Evolutionary conservation across 1,140 invertebrate genomes (phyloP).

Genomic region (Macrocentrus cingulum): DNA sequence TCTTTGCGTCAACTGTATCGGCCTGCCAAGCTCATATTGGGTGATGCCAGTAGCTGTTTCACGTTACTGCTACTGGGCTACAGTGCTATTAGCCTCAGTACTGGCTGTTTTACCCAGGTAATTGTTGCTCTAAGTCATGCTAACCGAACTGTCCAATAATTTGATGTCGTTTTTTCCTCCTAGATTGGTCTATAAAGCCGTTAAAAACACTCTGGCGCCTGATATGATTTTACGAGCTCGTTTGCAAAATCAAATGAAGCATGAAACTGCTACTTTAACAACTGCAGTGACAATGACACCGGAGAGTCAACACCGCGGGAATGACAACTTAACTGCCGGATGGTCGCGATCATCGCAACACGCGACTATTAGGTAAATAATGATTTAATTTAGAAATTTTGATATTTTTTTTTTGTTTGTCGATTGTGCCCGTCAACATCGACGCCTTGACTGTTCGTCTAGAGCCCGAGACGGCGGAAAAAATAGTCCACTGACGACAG

Average conservation of each 20-base stretch:
- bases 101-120: conserved; percentile 85
- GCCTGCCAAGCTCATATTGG: conserved; percentile 81
- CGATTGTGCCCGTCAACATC: too few relatives aligned
- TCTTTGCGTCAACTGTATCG: conserved; percentile 75
- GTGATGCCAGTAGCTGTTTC: conserved; percentile 79
- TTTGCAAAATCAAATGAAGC: conserved; percentile 16
- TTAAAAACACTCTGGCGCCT: conserved; percentile 47
- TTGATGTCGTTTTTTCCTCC: conserved; percentile 18
- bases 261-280: conserved; percentile 20
- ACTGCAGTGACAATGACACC: conserved; percentile 32
- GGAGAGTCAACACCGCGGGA: conserved; percentile 31
- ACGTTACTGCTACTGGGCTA: conserved; percentile 78
- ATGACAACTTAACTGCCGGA: conserved; percentile 47
- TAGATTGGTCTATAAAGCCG: conserved; percentile 47
- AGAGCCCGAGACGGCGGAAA: conserved; percentile 41
- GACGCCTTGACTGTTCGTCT: conserved; percentile 32
- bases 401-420: too few relatives aligned
- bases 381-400: too few relatives aligned
- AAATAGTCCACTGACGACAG: conserved; percentile 46
- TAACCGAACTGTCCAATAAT: too few relatives aligned
- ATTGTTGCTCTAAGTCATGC: too few relatives aligned
- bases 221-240: conserved; percentile 46
- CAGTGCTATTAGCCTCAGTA: conserved; percentile 74
- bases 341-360: conserved; percentile 54
- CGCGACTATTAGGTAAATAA: conserved; percentile 49